Conservation (phyloP, 2,797 vertebrate genomes). For the Tolypeutes matacus region DNA sequence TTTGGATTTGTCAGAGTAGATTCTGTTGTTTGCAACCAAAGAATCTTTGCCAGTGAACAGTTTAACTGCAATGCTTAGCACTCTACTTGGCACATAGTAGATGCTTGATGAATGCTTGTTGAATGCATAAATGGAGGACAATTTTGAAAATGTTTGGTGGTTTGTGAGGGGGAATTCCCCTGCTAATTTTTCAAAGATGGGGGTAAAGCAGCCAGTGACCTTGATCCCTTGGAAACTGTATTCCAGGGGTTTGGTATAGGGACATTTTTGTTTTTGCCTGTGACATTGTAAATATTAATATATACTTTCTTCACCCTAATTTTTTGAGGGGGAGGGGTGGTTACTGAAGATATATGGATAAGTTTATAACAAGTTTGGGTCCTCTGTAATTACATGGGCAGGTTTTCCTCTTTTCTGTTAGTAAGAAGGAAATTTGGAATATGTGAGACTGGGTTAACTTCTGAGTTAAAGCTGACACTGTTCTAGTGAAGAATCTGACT, state of each 20-base stretch:
- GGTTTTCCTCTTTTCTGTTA: constrained; percentile 26
- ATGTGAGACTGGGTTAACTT: background rate
- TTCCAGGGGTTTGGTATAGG: background rate
- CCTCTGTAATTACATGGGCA: background rate
- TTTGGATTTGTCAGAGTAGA: background rate
- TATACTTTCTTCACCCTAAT: background rate
- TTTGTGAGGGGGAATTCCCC: background rate
- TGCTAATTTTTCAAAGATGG: background rate
- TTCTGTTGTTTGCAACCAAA: background rate
- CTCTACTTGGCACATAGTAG: background rate
- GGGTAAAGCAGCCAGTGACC: background rate
- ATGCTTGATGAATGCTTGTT: background rate
- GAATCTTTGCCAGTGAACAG: background rate
- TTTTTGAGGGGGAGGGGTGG: background rate
- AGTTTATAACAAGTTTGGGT: background rate
- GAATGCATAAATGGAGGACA: background rate
- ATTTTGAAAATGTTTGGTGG: background rate
- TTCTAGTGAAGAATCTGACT: background rate
- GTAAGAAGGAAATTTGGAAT: constrained; percentile 34
- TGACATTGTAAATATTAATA: background rate
- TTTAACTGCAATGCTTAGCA: background rate
- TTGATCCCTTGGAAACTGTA: constrained; percentile 11
- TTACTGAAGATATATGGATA: background rate
- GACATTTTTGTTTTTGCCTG: constrained; percentile 13
- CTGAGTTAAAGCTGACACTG: background rate